A percentile compares a stretch with the other conserved stretches of the same genome.
Evolutionary conservation across 2,888 invertebrate genomes (phyloP).

Genomic region (Aphodius sticticus): DNA sequence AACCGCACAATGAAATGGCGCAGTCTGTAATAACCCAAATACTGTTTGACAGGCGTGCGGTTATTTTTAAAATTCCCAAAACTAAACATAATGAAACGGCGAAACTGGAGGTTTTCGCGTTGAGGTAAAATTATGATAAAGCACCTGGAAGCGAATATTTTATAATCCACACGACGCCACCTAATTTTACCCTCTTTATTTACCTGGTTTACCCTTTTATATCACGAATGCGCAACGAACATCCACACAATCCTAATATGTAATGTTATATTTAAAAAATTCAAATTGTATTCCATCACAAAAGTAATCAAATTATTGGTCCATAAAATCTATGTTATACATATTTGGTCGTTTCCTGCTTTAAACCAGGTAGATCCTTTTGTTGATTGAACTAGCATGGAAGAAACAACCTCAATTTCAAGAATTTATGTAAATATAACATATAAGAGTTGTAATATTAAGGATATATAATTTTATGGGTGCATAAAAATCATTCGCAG

Average conservation of each 20-base stretch:
- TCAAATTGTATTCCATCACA: too few relatives aligned
- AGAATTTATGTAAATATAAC: conserved; percentile 21
- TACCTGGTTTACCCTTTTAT: neutral
- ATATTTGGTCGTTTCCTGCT: too few relatives aligned
- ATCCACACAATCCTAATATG: neutral
- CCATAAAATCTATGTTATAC: too few relatives aligned
- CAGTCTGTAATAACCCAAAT: neutral
- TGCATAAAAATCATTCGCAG: conserved; percentile 12
- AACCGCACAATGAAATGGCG: neutral
- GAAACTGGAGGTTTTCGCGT: neutral
- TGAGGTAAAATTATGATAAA: neutral
- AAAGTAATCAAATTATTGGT: too few relatives aligned
- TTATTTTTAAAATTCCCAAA: neutral
- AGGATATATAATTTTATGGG: conserved; percentile 21
- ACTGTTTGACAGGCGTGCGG: neutral
- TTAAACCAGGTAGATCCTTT: too few relatives aligned
- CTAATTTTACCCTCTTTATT: neutral
- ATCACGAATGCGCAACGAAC: neutral
- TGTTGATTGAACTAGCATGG: too few relatives aligned
- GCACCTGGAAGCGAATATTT: neutral
- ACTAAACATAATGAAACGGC: too few relatives aligned
- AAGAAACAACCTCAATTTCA: neutral
- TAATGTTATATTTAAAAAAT: neutral
- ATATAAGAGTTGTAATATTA: conserved; percentile 12
- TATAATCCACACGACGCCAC: neutral